phyloP scores from a whole-genome alignment of 1,140 invertebrate species.

The Trachymyrmex cornetzi region DNA sequence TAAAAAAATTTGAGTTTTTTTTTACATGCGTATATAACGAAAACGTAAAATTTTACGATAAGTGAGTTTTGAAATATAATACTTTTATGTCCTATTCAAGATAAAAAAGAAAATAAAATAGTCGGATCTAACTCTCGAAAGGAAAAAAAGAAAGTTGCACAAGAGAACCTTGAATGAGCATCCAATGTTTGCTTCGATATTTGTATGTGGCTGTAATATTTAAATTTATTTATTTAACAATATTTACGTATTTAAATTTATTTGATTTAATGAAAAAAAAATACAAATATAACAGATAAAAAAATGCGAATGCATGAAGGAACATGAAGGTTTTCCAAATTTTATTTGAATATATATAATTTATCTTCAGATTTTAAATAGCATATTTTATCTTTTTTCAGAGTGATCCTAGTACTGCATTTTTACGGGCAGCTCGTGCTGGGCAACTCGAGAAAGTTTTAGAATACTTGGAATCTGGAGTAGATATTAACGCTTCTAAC shows the following conservation, averaged over 20 bases:
- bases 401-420: constrained; percentile 94
- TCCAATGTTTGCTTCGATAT: background rate
- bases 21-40: background rate
- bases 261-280: background rate
- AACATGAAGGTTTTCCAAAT: background rate
- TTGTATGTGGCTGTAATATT: background rate
- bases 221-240: constrained; percentile 21
- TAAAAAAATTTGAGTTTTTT: background rate
- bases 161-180: background rate
- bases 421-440: constrained; percentile 97
- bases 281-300: background rate
- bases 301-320: background rate
- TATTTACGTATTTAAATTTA: constrained; percentile 24
- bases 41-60: background rate
- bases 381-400: constrained; percentile 86
- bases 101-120: background rate
- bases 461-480: constrained; percentile 96
- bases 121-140: background rate
- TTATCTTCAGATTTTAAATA: background rate
- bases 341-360: background rate
- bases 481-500: constrained; percentile 99
- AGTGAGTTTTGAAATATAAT: background rate
- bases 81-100: background rate
- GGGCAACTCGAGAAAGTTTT: constrained; percentile 98
- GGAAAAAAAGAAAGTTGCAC: constrained; percentile 1